Conservation (phyloP, 2,888 invertebrate genomes). For the Enoplolaimus lenunculus region DNA sequence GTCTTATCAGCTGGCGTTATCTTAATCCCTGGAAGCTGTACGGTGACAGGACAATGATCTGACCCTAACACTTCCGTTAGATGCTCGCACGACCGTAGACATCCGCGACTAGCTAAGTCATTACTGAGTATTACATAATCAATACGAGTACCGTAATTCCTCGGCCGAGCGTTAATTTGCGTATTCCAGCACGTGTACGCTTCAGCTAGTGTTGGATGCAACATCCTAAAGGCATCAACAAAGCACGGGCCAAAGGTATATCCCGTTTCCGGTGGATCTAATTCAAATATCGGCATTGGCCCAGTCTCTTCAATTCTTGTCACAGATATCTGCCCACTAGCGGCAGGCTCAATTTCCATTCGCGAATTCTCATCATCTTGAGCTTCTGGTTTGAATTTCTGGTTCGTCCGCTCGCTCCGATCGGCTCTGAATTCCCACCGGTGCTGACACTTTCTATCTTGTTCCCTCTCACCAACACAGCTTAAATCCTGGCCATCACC, state of each 20-base stretch:
- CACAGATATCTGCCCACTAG: too few species aligned
- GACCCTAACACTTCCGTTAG: constrained; percentile 42
- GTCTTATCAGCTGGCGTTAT: constrained; percentile 33
- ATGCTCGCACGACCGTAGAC: constrained; percentile 34
- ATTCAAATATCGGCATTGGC: too few species aligned
- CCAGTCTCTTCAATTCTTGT: too few species aligned
- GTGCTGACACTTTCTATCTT: too few species aligned
- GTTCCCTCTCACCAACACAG: too few species aligned
- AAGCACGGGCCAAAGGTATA: constrained; percentile 36
- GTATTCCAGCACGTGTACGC: constrained; percentile 48
- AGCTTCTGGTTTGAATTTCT: too few species aligned
- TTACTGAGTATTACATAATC: constrained; percentile 46
- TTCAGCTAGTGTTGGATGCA: constrained; percentile 42
- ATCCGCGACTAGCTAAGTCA: constrained; percentile 27
- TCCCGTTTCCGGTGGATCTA: too few species aligned
- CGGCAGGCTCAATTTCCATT: too few species aligned
- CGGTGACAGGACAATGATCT: constrained; percentile 47
- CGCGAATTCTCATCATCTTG: too few species aligned
- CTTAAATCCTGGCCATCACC: too few species aligned
- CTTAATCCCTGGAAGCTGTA: constrained; percentile 33
- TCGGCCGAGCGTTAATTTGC: constrained; percentile 42
- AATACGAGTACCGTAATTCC: constrained; percentile 47
- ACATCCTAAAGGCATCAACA: constrained; percentile 44
- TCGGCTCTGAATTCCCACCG: too few species aligned
- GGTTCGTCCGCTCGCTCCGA: too few species aligned